Base-by-base conservation (phyloP, 1,140 invertebrate genomes). In the Hetaerina americana region DNA sequence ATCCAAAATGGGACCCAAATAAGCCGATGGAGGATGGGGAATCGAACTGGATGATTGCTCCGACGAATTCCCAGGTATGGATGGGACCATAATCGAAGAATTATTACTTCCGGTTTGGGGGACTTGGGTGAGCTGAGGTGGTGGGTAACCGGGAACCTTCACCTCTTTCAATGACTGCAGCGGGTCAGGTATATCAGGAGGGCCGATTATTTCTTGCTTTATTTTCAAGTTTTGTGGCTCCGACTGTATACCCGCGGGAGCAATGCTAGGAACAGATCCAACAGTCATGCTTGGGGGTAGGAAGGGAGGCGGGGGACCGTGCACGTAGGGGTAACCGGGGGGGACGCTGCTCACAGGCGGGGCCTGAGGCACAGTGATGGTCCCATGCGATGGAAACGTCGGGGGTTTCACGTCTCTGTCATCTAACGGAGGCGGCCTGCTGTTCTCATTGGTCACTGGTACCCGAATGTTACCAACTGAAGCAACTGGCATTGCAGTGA, bases 191-290 rank as follows among this genome's bases (percentile, higher is more conserved):
- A 74, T 71, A 27, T 75, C 70, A 71, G 83, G 81, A 28, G 70
- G 68, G 68, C 73, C 66, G 28, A 79, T 77, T 1, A 89, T 84
- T 81, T 91, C 90, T 78, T 91, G 88, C 79, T 92, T 92, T 25
- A 92, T 90, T 78, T 92, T 91, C 68, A 91, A 80, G 78, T 91
- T 91, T 78, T 91, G 90, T 12, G 90, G 90, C 78, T 91, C 82
- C 78, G 86, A 79, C 78, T 83, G 75, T 78, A 84, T 75, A 84
- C 73, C 71, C 0, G 73, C 72, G 0, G 76, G 72, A 12, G 75
- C 71, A 69, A 76, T 73, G 67, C 67, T 28, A n/a, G 25, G 25
- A n/a, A 68, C 25, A 18, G 67, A 28, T 26, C 67, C 67, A 5
- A 22, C 15, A 68, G 67, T 25, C 25, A 28, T 26, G 26, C 6